Percentiles rank a stretch among this genome's conserved stretches.
Conservation (phyloP, 64 coral and sea anemone species). For the Astreopora myriophthalma region DNA sequence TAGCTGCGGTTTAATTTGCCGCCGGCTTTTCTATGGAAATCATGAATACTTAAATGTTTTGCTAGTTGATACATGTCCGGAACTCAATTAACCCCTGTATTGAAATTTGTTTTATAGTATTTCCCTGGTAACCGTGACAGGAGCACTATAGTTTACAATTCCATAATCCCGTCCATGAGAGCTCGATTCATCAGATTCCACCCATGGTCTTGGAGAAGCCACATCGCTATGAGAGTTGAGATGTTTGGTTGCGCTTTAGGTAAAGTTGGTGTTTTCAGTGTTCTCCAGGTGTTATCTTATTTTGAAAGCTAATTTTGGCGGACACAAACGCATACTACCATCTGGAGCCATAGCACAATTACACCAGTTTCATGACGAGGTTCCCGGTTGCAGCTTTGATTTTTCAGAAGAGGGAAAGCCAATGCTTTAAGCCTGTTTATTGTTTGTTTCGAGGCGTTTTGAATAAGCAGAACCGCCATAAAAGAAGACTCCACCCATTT, state of each 20-base stretch:
- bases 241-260: slow-evolving; percentile 61
- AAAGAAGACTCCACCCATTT: too few relatives aligned
- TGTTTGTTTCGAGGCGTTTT: too few relatives aligned
- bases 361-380: background rate
- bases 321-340: too few relatives aligned
- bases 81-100: background rate
- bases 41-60: too few relatives aligned
- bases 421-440: too few relatives aligned
- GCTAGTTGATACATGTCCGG: too few relatives aligned
- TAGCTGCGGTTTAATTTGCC: too few relatives aligned
- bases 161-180: slow-evolving; percentile 60
- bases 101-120: slow-evolving; percentile 16
- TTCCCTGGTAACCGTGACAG: slow-evolving; percentile 68
- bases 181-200: slow-evolving; percentile 58
- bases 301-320: too few relatives aligned
- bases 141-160: slow-evolving; percentile 54
- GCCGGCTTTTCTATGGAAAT: too few relatives aligned
- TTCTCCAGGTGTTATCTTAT: background rate
- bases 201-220: slow-evolving; percentile 41
- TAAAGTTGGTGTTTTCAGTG: background rate
- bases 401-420: too few relatives aligned
- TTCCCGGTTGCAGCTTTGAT: background rate
- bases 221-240: slow-evolving; percentile 63
- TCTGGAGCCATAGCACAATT: too few relatives aligned
- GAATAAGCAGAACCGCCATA: too few relatives aligned